phyloP scores from a whole-genome alignment of 2,888 invertebrate species.

The Dolomedes plantarius region DNA sequence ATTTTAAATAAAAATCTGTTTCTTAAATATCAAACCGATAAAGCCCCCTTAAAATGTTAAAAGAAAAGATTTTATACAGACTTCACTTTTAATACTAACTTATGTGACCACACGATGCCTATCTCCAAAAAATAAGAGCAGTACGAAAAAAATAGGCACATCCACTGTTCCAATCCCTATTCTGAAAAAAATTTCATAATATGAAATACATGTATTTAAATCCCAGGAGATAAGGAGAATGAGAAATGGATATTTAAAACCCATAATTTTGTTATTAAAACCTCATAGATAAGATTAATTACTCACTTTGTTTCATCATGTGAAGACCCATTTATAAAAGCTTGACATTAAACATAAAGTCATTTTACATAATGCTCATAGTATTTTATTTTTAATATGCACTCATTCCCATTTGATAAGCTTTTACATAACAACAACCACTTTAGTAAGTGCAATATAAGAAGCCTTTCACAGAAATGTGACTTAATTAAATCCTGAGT shows the following conservation, averaged over 20 bases:
- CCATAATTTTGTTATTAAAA: background rate
- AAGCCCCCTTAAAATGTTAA: slow-evolving; percentile 46
- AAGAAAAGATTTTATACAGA: slow-evolving; percentile 66
- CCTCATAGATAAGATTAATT: background rate
- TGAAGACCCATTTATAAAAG: no score
- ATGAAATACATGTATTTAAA: slow-evolving; percentile 53
- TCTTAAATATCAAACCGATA: slow-evolving; percentile 4
- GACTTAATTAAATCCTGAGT: no score
- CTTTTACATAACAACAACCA: no score
- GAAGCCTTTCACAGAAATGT: no score
- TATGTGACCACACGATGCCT: slow-evolving; percentile 63
- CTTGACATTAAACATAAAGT: no score
- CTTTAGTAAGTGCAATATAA: no score
- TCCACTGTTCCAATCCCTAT: slow-evolving; percentile 61
- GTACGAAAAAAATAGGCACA: slow-evolving; percentile 68
- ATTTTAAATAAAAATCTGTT: no score
- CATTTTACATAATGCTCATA: no score
- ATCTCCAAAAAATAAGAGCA: slow-evolving; percentile 68
- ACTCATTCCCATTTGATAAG: no score
- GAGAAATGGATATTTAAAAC: slow-evolving; percentile 5
- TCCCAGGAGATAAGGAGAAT: slow-evolving; percentile 44
- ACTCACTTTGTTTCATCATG: background rate
- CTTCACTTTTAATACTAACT: slow-evolving; percentile 70
- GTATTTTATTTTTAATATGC: no score
- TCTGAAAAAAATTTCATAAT: slow-evolving; percentile 68